phyloP scores from a whole-genome alignment of 2,113 vertebrate genomes.

The Manacus vitellinus region DNA sequence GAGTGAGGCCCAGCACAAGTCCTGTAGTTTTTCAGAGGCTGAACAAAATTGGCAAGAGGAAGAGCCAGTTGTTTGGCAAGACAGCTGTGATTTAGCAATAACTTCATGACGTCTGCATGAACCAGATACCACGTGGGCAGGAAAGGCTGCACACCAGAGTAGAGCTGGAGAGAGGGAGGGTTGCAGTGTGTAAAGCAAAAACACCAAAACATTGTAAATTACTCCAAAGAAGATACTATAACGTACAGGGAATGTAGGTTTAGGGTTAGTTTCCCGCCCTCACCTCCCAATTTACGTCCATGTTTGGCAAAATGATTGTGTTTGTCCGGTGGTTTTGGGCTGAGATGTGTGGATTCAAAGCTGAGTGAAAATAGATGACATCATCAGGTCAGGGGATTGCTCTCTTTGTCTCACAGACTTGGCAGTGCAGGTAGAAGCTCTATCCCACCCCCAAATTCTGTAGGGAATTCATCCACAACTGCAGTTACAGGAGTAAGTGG shows the following conservation, averaged over 20 bases:
- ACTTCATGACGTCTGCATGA: background rate
- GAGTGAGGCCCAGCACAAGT: background rate
- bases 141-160: background rate
- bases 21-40: background rate
- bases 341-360: background rate
- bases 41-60: background rate
- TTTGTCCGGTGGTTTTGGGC: background rate
- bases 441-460: background rate
- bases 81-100: slow-evolving; percentile 46
- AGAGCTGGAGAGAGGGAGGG: background rate
- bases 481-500: background rate
- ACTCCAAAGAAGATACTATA: background rate
- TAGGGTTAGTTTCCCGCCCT: background rate
- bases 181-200: background rate
- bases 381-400: background rate
- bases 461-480: background rate
- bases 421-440: background rate
- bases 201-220: background rate
- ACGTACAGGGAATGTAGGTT: background rate
- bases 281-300: background rate
- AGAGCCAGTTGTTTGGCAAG: slow-evolving; percentile 39
- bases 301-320: background rate
- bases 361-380: slow-evolving; percentile 25
- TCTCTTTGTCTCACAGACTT: background rate
- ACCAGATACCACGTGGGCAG: background rate